Conservation (phyloP, 2,113 vertebrate genomes). For the Myotis yumanensis region DNA sequence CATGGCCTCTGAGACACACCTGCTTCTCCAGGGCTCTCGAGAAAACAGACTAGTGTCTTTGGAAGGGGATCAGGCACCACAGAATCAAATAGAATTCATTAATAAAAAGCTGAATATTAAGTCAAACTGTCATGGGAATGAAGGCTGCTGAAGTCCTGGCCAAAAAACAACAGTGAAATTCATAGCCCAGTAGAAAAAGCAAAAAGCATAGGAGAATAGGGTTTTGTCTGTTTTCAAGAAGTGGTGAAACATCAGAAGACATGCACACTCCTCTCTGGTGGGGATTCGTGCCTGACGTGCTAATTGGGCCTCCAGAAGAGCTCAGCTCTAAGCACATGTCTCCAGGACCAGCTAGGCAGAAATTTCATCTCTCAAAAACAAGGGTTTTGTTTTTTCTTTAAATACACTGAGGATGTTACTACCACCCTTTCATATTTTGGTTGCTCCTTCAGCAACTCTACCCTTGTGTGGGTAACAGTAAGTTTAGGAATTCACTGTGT, state of each 20-base stretch:
- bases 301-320: background rate
- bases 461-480: background rate
- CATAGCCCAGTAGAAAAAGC: background rate
- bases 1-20: background rate
- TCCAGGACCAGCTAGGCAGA: background rate
- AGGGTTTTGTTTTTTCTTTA: background rate
- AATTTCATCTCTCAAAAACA: background rate
- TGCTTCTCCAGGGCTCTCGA: background rate
- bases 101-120: conserved; percentile 18
- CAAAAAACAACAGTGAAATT: background rate
- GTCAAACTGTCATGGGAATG: background rate
- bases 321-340: background rate
- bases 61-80: background rate
- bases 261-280: background rate
- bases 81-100: conserved; percentile 8
- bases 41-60: background rate
- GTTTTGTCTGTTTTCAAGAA: conserved; percentile 11
- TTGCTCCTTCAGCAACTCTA: background rate
- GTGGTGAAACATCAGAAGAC: background rate
- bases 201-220: background rate
- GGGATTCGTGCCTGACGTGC: background rate
- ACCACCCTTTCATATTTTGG: background rate
- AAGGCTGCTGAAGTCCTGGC: background rate
- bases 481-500: background rate
- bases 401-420: background rate